Percentiles rank a stretch among this genome's conserved stretches.
Conservation (phyloP, 2,797 vertebrate genomes). For the Bufotes viridis region DNA sequence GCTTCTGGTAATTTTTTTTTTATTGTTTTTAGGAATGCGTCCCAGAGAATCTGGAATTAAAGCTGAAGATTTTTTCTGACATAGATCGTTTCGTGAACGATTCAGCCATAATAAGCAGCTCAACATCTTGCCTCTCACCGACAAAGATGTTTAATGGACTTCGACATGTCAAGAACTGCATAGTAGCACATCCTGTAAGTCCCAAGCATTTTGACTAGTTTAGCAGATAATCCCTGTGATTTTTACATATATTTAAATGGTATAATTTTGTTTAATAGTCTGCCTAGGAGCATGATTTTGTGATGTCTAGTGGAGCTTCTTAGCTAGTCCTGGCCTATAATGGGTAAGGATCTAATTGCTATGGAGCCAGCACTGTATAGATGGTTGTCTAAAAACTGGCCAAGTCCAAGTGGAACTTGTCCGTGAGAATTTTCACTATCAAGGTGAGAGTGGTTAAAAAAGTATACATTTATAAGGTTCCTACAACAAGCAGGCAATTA, state of each 20-base stretch:
- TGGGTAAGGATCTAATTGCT: background rate
- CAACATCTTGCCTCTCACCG: slow-evolving; percentile 91
- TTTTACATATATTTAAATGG: slow-evolving; percentile 38
- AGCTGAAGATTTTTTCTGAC: slow-evolving; percentile 85
- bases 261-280: slow-evolving; percentile 15
- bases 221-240: slow-evolving; percentile 29
- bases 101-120: slow-evolving; percentile 88
- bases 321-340: background rate
- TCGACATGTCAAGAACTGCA: slow-evolving; percentile 83
- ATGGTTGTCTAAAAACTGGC: background rate
- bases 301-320: background rate
- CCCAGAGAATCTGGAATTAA: slow-evolving; percentile 89
- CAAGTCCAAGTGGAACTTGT: background rate
- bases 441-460: no score
- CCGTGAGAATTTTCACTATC: no score
- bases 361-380: background rate
- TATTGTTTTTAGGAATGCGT: slow-evolving; percentile 85
- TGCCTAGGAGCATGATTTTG: slow-evolving; percentile 14
- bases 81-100: slow-evolving; percentile 81
- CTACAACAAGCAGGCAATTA: no score
- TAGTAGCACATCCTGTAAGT: slow-evolving; percentile 94
- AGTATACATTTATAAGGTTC: no score
- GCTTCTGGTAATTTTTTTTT: slow-evolving; percentile 29
- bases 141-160: slow-evolving; percentile 86
- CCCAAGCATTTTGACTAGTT: slow-evolving; percentile 6